Percentiles rank a stretch among this genome's conserved stretches.
Conservation (phyloP, 1,140 invertebrate species). For the Bursaphelenchus mucronatus region DNA sequence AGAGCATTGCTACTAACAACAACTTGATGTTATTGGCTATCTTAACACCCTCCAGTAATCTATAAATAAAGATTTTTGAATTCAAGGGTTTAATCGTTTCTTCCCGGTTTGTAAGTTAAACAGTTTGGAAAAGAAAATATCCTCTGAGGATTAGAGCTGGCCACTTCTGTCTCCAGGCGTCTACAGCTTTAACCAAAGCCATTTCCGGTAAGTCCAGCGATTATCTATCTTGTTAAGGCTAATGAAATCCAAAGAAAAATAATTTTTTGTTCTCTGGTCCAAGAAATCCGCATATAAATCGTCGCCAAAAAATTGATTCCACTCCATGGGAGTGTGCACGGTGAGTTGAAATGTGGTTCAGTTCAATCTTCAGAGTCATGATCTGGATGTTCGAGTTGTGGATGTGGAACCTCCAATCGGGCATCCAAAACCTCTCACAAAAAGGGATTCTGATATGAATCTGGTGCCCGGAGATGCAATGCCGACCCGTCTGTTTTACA, state of each 20-base stretch:
- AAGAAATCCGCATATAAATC: background rate
- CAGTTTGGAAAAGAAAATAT: background rate
- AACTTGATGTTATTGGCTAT: no score
- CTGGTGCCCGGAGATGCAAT: constrained; percentile 34
- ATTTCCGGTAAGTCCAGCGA: background rate
- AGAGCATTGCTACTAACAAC: no score
- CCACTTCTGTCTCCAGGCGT: background rate
- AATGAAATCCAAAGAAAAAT: background rate
- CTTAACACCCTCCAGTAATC: no score
- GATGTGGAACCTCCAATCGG: constrained; percentile 3
- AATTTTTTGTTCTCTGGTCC: background rate
- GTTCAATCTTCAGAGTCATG: constrained; percentile 25
- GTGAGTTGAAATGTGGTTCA: constrained; percentile 17
- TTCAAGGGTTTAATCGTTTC: no score
- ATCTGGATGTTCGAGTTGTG: constrained; percentile 25
- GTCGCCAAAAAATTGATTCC: background rate
- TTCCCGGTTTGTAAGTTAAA: no score
- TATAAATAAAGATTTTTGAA: no score
- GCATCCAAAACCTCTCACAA: constrained; percentile 25
- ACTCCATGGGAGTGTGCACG: constrained; percentile 31
- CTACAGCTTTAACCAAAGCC: background rate
- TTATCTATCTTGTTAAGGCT: background rate
- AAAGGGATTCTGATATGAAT: constrained; percentile 50
- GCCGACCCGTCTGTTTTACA: constrained; percentile 12
- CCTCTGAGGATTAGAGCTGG: background rate